A percentile compares a stretch with the other conserved stretches of the same genome.
Conservation (phyloP, 2,797 vertebrate species). For the Coluber constrictor region DNA sequence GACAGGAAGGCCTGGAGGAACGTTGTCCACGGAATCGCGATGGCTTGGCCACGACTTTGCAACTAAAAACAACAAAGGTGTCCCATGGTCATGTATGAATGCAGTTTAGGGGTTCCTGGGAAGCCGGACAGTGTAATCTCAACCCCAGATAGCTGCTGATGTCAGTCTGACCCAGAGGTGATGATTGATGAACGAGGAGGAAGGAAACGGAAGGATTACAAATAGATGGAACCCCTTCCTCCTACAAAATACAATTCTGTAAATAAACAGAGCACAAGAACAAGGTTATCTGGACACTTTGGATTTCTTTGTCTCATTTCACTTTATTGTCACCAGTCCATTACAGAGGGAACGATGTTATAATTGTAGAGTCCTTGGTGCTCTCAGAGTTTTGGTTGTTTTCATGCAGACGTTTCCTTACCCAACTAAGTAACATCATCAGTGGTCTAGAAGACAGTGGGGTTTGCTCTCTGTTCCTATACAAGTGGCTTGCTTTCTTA, state of each 20-base stretch:
- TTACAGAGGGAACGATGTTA: background rate
- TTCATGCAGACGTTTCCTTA: no score
- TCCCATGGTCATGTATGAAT: no score
- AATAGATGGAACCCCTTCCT: background rate
- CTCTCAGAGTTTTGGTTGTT: no score
- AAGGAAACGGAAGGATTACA: background rate
- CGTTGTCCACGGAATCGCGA: no score
- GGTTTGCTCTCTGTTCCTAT: no score
- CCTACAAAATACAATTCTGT: background rate
- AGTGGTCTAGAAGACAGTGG: no score
- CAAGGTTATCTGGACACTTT: background rate
- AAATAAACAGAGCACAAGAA: background rate
- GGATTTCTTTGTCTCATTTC: background rate
- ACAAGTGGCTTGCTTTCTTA: no score
- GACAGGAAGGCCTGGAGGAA: no score
- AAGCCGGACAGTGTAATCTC: background rate
- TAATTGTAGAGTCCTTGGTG: background rate
- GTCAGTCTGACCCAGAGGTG: no score
- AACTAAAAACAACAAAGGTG: no score
- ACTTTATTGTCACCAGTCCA: background rate
- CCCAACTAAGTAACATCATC: no score
- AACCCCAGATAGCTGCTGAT: background rate
- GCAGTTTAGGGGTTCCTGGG: background rate
- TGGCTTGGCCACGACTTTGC: no score
- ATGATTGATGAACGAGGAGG: background rate